These are phyloP conservation scores for Pterocles gutturalis DNA, from an alignment of 2,113 vertebrate species.

Conservation along the genomic window DNA sequence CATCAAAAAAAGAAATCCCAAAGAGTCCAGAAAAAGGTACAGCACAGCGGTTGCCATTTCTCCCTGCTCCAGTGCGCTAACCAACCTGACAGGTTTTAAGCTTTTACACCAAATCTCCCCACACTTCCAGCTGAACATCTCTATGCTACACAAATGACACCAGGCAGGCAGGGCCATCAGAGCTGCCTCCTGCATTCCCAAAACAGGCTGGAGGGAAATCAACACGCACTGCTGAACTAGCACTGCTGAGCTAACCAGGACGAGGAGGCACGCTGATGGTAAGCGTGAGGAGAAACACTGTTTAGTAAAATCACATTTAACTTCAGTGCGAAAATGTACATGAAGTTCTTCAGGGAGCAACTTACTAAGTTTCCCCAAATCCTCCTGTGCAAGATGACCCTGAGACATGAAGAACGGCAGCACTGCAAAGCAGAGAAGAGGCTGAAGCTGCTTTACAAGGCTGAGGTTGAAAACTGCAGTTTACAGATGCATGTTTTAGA, in stretches of 20 bases:
- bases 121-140: neutral
- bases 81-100: neutral
- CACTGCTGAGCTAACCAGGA: neutral
- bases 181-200: neutral
- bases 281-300: accelerated
- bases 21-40: neutral
- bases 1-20: neutral
- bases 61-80: neutral
- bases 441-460: neutral
- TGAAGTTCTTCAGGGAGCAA: neutral
- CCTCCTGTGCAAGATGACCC: neutral
- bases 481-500: neutral
- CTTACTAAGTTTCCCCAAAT: neutral
- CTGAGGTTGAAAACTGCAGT: neutral
- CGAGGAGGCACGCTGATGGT: neutral
- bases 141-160: neutral
- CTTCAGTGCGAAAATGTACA: neutral
- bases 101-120: neutral
- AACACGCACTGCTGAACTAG: neutral
- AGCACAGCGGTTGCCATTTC: neutral
- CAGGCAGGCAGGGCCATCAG: neutral
- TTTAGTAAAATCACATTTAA: neutral
- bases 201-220: neutral
- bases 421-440: neutral
- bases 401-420: accelerated